Evolutionary conservation across 2,797 vertebrate genomes (phyloP), one percentile per base, ranked within the genome.

Genomic region (Luscinia megarhynchos): DNA sequence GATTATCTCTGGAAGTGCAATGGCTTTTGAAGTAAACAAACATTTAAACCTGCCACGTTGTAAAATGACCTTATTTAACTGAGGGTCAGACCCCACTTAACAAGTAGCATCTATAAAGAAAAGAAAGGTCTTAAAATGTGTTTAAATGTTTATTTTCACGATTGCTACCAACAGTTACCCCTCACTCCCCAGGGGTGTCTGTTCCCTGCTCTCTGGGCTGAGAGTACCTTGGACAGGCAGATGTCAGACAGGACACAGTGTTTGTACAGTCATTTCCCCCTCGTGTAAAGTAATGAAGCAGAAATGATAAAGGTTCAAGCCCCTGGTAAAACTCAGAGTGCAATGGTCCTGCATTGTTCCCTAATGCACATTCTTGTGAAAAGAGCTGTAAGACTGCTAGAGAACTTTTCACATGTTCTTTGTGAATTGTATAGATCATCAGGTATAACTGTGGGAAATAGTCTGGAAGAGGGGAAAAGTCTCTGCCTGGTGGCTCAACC

Each of bases 1-100:
- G 46, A 84, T 82, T 61, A 32, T 50, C 30, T 72, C 58, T 86
- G 67, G 34, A 68, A 77, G 53, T 48, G 51, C 24, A 43, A 46
- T 36, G 63, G 30, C n/a, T 86, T 91, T 82, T 70, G 83, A 82
- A 94, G 57, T n/a, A 94, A 76, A 88, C 32, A 90, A 84, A 79
- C n/a, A 34, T 68, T 94, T 82, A 86, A 70, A 84, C 41, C 36
- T 79, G 50, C 27, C 23, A 21, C 11, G 4, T 12, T 53, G 15
- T 72, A 83, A 91, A 93, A 70, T 30, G 15, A 54, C 51, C 45
- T 84, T 63, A 48, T 38, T 62, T 59, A 86, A 76, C 32, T 45
- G 53, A 51, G 27, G 41, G 46, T 66, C 82, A 90, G 70, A 67
- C 24, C 57, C 15, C 59, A 45, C 67, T 74, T 51, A 50, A 86